Evolutionary conservation across 2,797 vertebrate species (phyloP).

Genomic region (Staurois parvus): DNA sequence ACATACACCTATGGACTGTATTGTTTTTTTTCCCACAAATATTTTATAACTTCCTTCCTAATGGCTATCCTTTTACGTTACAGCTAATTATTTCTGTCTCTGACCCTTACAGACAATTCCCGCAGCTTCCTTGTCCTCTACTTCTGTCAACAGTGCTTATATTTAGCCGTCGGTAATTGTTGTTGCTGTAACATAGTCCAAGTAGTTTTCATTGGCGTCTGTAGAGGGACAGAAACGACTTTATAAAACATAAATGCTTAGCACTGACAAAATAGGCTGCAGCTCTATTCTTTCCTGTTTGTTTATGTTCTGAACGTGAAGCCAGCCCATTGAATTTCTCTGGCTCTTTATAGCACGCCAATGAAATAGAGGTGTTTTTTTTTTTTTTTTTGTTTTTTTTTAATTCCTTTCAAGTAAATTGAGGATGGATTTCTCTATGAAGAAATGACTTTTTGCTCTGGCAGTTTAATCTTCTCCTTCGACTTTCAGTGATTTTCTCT

Average conservation of each 20-base stretch:
- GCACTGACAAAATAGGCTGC: neutral
- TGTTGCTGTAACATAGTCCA: neutral
- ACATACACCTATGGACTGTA: too few relatives aligned
- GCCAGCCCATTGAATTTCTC: neutral
- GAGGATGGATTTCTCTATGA: constrained; percentile 10
- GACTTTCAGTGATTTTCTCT: neutral
- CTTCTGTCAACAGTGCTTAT: neutral
- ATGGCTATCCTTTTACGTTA: neutral
- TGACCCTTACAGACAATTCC: neutral
- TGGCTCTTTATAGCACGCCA: too few relatives aligned
- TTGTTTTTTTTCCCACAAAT: too few relatives aligned
- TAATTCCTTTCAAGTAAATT: neutral
- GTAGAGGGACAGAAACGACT: neutral
- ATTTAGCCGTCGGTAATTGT: neutral
- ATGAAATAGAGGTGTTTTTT: too few relatives aligned
- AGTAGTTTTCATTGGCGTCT: neutral
- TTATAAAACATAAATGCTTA: constrained; percentile 1
- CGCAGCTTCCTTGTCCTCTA: neutral
- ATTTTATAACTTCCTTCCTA: too few relatives aligned
- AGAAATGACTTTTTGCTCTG: constrained; percentile 5
- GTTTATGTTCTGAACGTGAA: neutral
- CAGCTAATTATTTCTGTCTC: neutral
- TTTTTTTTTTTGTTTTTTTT: too few relatives aligned
- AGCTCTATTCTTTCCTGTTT: neutral
- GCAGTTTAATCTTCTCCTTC: constrained; percentile 1